Evolutionary conservation across 92 coral and sea anemone species (phyloP), one percentile per base, ranked within the genome.

Genomic region (Diadumene lineata): DNA sequence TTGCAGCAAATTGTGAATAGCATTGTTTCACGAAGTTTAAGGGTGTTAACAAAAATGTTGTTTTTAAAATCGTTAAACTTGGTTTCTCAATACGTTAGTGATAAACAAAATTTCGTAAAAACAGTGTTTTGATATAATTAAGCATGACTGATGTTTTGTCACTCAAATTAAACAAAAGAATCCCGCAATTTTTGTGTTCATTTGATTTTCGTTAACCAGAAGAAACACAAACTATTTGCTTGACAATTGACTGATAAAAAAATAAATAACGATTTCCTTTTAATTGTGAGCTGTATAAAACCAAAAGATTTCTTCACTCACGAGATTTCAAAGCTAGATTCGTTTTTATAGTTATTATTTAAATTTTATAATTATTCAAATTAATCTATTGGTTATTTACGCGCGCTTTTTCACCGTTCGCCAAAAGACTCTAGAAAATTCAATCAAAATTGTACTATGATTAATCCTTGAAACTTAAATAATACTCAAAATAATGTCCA

Each of bases 1-100:
- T 28, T 38, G 29, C 31, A 11, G 43, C 15, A 17, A 15, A 62
- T 29, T 34, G 48, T 72, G n/a, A 17, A 23, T 24, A 53, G 63
- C 22, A 61, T 72, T 72, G 77, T 72, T 72, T 72, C 24, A 55
- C 66, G 48, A 32, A 32, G 51, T 72, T 72, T 56, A 38, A n/a
- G 55, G 48, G 66, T 19, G 50, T 56, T 33, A 31, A 56, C 53
- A 34, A 62, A 62, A 28, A 62, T 28, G 1, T 1, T 62, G 29
- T 29, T 62, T 28, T 62, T 62, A 28, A 29, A 62, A 62, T n/a
- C 68, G 7, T 62, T 62, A 23, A 21, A 11, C 17, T 23, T 60
- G 2, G 4, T 21, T 4, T 13, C 4, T 60, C 31, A 60, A 60
- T 27, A 4, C 32, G 1, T 16, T 16, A 53, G 18, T 16, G 48